Percentiles rank a stretch among this genome's conserved stretches.
These are phyloP conservation scores for Eubasilissa regina DNA, from an alignment of 1,140 invertebrate species.

Conservation along the genomic window DNA sequence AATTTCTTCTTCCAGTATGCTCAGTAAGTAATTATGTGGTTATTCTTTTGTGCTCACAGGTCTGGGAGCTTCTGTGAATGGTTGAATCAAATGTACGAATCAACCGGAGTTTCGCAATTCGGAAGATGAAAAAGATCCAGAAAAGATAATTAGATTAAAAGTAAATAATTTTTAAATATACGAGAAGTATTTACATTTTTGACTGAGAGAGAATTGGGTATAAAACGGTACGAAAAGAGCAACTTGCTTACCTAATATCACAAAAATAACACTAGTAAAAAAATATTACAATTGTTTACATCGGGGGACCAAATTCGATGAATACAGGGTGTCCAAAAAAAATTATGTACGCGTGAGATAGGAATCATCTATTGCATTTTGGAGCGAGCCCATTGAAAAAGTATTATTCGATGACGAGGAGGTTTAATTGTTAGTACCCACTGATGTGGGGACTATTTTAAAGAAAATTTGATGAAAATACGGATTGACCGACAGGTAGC, in stretches of 20 bases:
- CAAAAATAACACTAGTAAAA: background rate
- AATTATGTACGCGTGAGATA: no score
- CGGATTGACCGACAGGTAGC: no score
- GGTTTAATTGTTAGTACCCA: no score
- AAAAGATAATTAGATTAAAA: constrained; percentile 25
- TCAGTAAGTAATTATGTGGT: constrained; percentile 43
- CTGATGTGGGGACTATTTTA: no score
- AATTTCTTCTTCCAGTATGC: constrained; percentile 42
- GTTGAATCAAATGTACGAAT: constrained; percentile 18
- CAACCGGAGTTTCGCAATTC: background rate
- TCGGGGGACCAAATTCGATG: no score
- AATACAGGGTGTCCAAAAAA: no score
- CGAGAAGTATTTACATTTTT: background rate
- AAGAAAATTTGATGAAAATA: no score
- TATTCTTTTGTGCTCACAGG: constrained; percentile 30
- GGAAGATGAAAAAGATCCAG: constrained; percentile 2
- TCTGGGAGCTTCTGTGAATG: constrained; percentile 17
- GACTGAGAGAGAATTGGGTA: background rate
- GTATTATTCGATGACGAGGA: no score
- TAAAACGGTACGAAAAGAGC: background rate
- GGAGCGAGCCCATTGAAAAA: no score
- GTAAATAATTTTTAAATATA: background rate
- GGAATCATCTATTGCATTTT: no score
- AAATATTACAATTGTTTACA: no score
- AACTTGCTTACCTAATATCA: background rate